These are phyloP conservation scores for Nematolebias whitei DNA, from an alignment of 2,113 vertebrate species.

Conservation along the genomic window DNA sequence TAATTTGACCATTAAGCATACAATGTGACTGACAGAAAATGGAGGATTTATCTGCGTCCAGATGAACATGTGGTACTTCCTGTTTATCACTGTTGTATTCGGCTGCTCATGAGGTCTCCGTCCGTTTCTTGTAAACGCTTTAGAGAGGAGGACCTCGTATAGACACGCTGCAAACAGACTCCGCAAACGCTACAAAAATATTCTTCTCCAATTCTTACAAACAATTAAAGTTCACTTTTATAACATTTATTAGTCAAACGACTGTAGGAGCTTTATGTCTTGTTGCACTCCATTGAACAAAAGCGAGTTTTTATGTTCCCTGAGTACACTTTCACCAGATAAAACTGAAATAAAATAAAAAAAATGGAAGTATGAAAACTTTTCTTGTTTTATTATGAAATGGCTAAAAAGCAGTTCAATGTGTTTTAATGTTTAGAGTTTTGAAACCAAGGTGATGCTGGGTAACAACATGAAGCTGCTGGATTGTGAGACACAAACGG, in stretches of 20 bases:
- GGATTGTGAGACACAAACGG: background rate
- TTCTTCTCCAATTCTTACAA: slow-evolving; percentile 34
- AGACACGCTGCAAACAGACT: slow-evolving; percentile 26
- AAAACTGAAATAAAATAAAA: background rate
- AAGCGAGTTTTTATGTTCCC: slow-evolving; percentile 8
- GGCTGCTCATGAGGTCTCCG: no score
- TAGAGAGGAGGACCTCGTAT: slow-evolving; percentile 39
- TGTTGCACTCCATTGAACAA: slow-evolving; percentile 2
- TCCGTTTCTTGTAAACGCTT: slow-evolving; percentile 59
- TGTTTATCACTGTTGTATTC: no score
- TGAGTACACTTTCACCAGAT: background rate
- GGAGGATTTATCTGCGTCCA: no score
- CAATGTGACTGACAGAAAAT: no score
- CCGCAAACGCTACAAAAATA: slow-evolving; percentile 5
- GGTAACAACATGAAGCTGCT: background rate
- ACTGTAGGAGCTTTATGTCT: slow-evolving; percentile 9
- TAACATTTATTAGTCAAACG: slow-evolving; percentile 7
- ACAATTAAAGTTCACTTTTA: slow-evolving; percentile 25
- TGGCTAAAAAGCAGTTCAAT: background rate
- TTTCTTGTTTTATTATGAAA: no score
- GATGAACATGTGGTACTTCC: no score
- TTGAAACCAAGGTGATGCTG: background rate
- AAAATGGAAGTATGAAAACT: no score
- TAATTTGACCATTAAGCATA: no score
- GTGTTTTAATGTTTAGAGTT: slow-evolving; percentile 1